Base-by-base conservation (phyloP, 2,888 invertebrate species). In the Pachydiplax longipennis region DNA sequence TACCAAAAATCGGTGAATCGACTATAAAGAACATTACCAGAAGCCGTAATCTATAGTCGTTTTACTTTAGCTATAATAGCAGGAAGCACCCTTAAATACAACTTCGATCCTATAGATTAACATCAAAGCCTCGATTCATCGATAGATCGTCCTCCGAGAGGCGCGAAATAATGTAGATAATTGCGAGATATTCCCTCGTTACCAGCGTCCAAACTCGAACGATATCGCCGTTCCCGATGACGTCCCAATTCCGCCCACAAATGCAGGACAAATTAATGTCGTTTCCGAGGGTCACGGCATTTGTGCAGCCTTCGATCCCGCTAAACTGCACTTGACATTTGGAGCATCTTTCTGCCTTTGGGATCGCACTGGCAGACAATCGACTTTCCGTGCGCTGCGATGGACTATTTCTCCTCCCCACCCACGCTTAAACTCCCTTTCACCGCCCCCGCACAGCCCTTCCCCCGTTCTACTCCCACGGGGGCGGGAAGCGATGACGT, bases 361-460 rank as follows among this genome's bases (percentile, higher is more conserved):
- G 53, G 53, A 53, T 53, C 53, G 53, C 53, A 53, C 53, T 83
- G 58, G 35, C 48, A 83, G 53, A 53, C 83, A 83, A 83, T 83
- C 83, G 83, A 83, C 53, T 83, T 15, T 25, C 53, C 31, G 73
- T 25, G 22, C 25, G 48, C 44, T n/a, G 81, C 40, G 81, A n/a
- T 40, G 82, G 82, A 82, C 82, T 48, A 82, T 82, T 82, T 82
- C 48, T 44, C 82, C 40, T 2, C 81, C 37, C 40, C 80, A 83
- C 83, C 83, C 83, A 83, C 83, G 83, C 31, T n/a, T n/a, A 81
- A n/a, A n/a, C 81, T 53, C 35, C 83, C 83, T 83, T 83, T 83
- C 83, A 83, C 83, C 83, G 53, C 83, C 83, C 83, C 83, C 83
- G 83, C 83, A 13, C n/a, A 15, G 15, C 53, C 53, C 53, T 31